Percentiles rank a stretch among this genome's conserved stretches.
Evolutionary conservation across 1,140 invertebrate species (phyloP).

Genomic region (Ceratina japonica): DNA sequence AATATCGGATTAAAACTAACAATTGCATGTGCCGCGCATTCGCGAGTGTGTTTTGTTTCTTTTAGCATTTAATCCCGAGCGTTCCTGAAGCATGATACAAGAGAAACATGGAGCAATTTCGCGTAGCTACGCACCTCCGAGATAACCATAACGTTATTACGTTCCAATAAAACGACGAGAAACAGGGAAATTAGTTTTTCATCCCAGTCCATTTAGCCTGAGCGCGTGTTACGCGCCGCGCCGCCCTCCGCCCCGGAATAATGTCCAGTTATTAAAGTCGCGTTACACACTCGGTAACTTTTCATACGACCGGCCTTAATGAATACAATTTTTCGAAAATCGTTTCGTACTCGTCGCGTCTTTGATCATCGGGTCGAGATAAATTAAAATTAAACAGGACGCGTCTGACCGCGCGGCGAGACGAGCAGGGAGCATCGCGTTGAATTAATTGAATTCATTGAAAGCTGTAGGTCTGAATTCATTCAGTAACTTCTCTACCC

Average conservation of each 20-base stretch:
- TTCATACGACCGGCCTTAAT: slow-evolving; percentile 9
- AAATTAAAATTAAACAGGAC: slow-evolving; percentile 19
- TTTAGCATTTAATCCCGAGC: slow-evolving; percentile 30
- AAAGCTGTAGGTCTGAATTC: slow-evolving; percentile 25
- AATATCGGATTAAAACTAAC: neutral
- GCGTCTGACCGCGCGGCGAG: neutral
- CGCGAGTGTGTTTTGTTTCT: no score
- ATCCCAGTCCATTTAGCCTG: slow-evolving; percentile 35
- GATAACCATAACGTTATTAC: slow-evolving; percentile 34
- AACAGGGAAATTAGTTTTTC: slow-evolving; percentile 53
- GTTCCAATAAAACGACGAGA: slow-evolving; percentile 40
- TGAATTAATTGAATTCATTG: slow-evolving; percentile 37
- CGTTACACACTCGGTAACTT: slow-evolving; percentile 25
- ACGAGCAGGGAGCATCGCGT: neutral
- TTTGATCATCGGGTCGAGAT: slow-evolving; percentile 20
- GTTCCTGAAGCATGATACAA: neutral
- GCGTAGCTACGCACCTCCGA: slow-evolving; percentile 23
- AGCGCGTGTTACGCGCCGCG: neutral
- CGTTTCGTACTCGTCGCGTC: neutral
- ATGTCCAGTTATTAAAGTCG: slow-evolving; percentile 44
- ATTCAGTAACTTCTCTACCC: slow-evolving; percentile 6
- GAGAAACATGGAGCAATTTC: slow-evolving; percentile 22
- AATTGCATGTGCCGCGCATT: neutral
- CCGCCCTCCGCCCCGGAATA: neutral
- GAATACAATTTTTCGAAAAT: slow-evolving; percentile 31